Evolutionary conservation across 2,888 invertebrate species (phyloP).

Genomic region (Didymodactylos carnosus): DNA sequence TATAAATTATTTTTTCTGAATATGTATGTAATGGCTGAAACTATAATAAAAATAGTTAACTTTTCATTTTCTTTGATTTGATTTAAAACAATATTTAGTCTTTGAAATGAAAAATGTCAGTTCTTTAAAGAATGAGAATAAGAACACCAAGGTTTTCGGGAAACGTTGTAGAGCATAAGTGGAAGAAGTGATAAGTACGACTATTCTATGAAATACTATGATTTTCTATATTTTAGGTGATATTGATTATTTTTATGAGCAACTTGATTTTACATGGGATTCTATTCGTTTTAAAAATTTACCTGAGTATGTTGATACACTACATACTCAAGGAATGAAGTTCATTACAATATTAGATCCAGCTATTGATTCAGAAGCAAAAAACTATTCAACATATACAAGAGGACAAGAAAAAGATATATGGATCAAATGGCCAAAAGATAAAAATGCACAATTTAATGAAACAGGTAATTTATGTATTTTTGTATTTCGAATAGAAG

Average conservation of each 20-base stretch:
- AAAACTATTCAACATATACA: slow-evolving; percentile 1
- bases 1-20: too few relatives aligned
- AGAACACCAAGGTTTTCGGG: too few relatives aligned
- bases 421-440: slow-evolving; percentile 14
- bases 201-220: not conserved
- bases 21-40: too few relatives aligned
- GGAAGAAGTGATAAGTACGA: too few relatives aligned
- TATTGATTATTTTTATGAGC: slow-evolving; percentile 27
- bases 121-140: too few relatives aligned
- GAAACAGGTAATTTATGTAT: slow-evolving; percentile 12
- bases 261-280: slow-evolving; percentile 26
- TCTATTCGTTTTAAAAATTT: slow-evolving; percentile 19
- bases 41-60: not conserved
- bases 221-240: slow-evolving; percentile 24
- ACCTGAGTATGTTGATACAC: slow-evolving; percentile 16
- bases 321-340: slow-evolving; percentile 23
- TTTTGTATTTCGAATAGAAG: too few relatives aligned
- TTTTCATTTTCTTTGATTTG: not conserved
- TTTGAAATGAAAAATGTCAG: too few relatives aligned
- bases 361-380: slow-evolving; percentile 8
- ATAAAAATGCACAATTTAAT: slow-evolving; percentile 1
- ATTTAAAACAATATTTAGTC: slow-evolving; percentile 6
- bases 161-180: too few relatives aligned
- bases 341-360: slow-evolving; percentile 24
- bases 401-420: slow-evolving; percentile 1